Percentiles rank a stretch among this genome's conserved stretches.
Evolutionary conservation across 2,113 vertebrate genomes (phyloP).

Genomic region (Edolisoma coerulescens): DNA sequence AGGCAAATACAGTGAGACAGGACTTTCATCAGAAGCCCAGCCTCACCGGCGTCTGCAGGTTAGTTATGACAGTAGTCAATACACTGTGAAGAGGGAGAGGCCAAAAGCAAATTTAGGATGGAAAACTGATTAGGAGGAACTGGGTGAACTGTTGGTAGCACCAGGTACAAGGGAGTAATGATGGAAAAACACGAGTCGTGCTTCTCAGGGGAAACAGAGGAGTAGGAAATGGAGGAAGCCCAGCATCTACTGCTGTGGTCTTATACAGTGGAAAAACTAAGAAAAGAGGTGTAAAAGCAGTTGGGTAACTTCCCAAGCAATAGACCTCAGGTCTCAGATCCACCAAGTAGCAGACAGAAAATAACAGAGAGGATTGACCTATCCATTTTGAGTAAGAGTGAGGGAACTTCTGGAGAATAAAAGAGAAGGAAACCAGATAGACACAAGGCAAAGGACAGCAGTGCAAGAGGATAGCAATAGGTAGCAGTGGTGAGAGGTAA

Average conservation of each 20-base stretch:
- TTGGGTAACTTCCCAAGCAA: background rate
- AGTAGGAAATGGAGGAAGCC: background rate
- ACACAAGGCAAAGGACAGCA: background rate
- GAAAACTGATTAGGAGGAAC: background rate
- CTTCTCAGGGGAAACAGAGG: background rate
- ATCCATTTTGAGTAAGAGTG: background rate
- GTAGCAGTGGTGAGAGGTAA: background rate
- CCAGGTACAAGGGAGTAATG: background rate
- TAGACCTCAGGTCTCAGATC: background rate
- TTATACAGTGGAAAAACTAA: background rate
- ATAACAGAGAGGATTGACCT: background rate
- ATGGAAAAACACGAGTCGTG: background rate
- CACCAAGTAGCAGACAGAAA: background rate
- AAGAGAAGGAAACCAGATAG: background rate
- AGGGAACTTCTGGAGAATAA: background rate
- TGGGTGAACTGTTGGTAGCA: background rate
- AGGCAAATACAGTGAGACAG: background rate
- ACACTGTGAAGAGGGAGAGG: background rate
- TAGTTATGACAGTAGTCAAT: background rate
- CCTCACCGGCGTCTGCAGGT: rapidly evolving
- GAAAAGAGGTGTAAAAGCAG: background rate
- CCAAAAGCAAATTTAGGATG: background rate
- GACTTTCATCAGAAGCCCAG: background rate
- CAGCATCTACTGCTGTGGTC: background rate
- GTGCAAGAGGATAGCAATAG: background rate